Percentiles rank a stretch among this genome's conserved stretches.
phyloP scores from a whole-genome alignment of 2,888 invertebrate genomes.

The Laspeyria flexula region DNA sequence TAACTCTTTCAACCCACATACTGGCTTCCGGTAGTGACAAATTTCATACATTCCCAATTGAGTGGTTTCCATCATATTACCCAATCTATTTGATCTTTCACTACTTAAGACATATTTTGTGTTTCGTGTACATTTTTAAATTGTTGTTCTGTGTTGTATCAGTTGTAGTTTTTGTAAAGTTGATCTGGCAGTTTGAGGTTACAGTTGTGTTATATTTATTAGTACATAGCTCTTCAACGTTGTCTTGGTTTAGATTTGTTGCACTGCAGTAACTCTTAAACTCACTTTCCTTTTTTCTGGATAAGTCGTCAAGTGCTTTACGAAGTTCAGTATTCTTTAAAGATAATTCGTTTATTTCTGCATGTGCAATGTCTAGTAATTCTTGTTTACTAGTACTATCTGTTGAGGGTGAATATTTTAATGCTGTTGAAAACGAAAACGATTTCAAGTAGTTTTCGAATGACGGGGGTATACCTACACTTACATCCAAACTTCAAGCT shows the following conservation, averaged over 20 bases:
- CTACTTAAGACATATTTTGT: neutral
- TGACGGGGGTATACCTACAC: too few relatives aligned
- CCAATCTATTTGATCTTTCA: neutral
- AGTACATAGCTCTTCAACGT: neutral
- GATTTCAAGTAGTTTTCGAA: too few relatives aligned
- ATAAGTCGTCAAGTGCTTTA: neutral
- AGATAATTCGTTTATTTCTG: neutral
- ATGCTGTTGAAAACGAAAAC: too few relatives aligned
- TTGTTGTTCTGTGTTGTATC: neutral
- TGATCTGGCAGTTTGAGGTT: neutral
- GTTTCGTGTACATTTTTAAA: neutral
- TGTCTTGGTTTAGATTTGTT: neutral
- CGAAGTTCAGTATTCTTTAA: neutral
- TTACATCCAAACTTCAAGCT: too few relatives aligned
- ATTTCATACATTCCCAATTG: neutral
- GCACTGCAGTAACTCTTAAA: neutral
- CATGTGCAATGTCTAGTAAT: neutral
- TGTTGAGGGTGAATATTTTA: too few relatives aligned
- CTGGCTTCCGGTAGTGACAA: neutral
- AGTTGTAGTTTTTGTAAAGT: neutral
- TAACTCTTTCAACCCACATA: neutral
- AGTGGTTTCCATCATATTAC: neutral
- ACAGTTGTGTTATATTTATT: neutral
- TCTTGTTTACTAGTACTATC: too few relatives aligned
- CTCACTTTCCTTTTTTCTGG: neutral